phyloP scores from a whole-genome alignment of 2,888 invertebrate genomes.

The Matsumyia berberina region DNA sequence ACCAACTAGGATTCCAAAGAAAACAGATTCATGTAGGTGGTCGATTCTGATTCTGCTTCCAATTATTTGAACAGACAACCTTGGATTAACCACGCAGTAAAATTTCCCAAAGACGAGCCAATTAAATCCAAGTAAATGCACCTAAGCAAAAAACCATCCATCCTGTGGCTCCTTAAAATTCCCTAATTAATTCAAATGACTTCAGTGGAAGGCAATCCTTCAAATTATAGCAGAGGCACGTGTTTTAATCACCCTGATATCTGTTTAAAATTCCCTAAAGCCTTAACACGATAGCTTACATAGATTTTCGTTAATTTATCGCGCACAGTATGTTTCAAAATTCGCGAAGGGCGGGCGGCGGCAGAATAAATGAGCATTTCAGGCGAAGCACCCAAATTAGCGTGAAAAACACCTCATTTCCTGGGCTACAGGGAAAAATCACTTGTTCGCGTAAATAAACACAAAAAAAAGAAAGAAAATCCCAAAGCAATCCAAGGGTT shows the following conservation, averaged over 20 bases:
- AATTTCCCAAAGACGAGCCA: too few species aligned
- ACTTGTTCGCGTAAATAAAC: neutral
- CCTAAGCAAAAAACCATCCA: too few species aligned
- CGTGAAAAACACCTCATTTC: slow-evolving; percentile 11
- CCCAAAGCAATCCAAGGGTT: neutral
- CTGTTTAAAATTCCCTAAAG: neutral
- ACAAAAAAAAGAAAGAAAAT: too few species aligned
- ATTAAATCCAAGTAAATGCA: too few species aligned
- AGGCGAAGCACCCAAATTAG: slow-evolving; percentile 12
- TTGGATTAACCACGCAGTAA: too few species aligned
- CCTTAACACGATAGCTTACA: neutral
- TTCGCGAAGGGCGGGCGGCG: neutral
- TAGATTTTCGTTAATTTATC: slow-evolving; percentile 3
- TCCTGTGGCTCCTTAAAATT: neutral
- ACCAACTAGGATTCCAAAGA: too few species aligned
- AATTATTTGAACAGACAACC: too few species aligned
- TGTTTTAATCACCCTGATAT: slow-evolving; percentile 9
- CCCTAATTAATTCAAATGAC: neutral
- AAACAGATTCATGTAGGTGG: too few species aligned
- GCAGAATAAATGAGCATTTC: slow-evolving; percentile 10
- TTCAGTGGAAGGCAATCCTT: neutral
- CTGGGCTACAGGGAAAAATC: neutral
- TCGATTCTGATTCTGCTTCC: too few species aligned
- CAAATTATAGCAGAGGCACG: neutral
- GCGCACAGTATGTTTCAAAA: neutral